phyloP scores from a whole-genome alignment of 2,113 vertebrate species.

The Maccullochella peelii region DNA sequence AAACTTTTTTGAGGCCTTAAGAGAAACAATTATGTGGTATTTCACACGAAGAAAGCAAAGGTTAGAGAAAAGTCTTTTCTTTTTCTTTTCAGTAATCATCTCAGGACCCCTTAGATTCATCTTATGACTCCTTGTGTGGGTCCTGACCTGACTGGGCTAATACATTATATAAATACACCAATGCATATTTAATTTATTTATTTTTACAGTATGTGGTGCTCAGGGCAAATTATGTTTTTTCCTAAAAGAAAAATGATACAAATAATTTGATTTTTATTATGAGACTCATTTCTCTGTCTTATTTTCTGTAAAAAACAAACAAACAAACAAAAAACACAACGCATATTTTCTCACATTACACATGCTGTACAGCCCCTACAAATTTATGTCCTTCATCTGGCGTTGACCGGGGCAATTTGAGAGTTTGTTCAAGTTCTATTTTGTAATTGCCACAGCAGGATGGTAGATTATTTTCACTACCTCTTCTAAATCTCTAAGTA shows the following conservation, averaged over 20 bases:
- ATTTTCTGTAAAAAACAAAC: background rate
- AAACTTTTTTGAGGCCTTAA: background rate
- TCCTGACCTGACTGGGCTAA: background rate
- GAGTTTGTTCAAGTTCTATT: too few species aligned
- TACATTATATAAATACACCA: background rate
- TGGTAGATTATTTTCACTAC: too few species aligned
- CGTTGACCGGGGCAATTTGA: background rate
- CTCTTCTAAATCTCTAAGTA: background rate
- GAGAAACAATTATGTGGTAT: background rate
- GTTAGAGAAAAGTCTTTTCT: background rate
- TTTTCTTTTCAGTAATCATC: background rate
- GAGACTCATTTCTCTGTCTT: background rate
- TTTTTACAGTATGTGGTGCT: background rate
- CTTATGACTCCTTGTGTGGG: background rate
- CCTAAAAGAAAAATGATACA: background rate
- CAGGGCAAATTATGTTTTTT: background rate
- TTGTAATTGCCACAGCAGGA: too few species aligned
- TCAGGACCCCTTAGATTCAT: background rate
- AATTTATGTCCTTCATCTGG: background rate
- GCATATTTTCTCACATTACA: background rate
- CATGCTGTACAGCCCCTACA: background rate
- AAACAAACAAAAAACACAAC: background rate
- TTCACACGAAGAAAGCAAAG: background rate
- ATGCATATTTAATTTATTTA: background rate
- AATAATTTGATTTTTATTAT: background rate